These are phyloP conservation scores for Cricetomys ansorgei DNA, from an alignment of 2,113 vertebrate species.

Conservation along the genomic window DNA sequence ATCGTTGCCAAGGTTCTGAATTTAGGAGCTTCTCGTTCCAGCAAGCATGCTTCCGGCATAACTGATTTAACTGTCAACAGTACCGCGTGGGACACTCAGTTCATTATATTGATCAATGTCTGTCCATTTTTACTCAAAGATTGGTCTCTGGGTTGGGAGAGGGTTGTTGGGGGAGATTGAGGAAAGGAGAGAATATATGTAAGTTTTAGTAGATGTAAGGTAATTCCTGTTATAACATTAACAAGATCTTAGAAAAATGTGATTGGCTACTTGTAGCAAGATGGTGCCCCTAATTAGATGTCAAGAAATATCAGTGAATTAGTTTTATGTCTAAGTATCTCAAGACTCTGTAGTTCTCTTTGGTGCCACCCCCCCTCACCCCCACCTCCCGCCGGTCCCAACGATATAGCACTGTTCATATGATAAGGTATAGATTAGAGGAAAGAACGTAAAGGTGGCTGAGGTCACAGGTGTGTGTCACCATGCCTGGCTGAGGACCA, in stretches of 20 bases:
- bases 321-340: neutral
- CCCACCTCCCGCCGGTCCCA: no score
- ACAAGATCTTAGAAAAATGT: neutral
- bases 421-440: neutral
- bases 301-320: neutral
- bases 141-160: neutral
- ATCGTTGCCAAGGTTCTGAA: neutral
- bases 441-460: neutral
- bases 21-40: neutral
- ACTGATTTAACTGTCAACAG: neutral
- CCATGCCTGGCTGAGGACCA: neutral
- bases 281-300: neutral
- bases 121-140: neutral
- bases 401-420: neutral
- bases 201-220: neutral
- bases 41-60: neutral
- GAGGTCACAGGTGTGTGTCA: neutral
- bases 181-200: neutral
- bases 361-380: neutral
- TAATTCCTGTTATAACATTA: neutral
- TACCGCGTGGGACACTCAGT: neutral
- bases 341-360: neutral
- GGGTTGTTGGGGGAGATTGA: neutral
- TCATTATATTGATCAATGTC: neutral
- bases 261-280: slow-evolving; percentile 4